Percentiles rank a stretch among this genome's conserved stretches.
These are phyloP conservation scores for Lordiphosa stackelbergi DNA, from an alignment of 1,140 invertebrate species.

Conservation along the genomic window DNA sequence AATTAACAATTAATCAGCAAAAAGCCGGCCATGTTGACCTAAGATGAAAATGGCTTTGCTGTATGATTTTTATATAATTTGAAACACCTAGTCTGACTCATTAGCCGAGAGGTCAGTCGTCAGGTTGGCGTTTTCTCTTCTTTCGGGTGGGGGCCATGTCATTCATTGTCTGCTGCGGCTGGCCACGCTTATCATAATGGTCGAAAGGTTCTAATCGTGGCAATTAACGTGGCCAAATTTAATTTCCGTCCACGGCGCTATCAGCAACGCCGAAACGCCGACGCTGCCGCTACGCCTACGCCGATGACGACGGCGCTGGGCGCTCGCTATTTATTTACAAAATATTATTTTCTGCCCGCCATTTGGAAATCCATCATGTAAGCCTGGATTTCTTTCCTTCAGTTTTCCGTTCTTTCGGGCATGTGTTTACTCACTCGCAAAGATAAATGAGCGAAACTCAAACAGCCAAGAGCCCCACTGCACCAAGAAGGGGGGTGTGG, in stretches of 20 bases:
- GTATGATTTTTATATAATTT: conserved; percentile 5
- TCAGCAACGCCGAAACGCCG: conserved; percentile 25
- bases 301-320: not conserved
- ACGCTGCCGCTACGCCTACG: conserved; percentile 12
- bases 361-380: conserved; percentile 70
- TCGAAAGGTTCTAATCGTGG: conserved; percentile 69
- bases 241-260: conserved; percentile 67
- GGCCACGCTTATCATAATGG: conserved; percentile 68
- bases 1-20: conserved; percentile 67
- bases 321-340: conserved; percentile 60
- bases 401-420: conserved; percentile 18
- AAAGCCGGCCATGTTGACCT: conserved; percentile 12
- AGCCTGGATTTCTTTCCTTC: conserved; percentile 49
- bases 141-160: conserved; percentile 15
- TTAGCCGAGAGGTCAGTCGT: conserved; percentile 22
- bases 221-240: conserved; percentile 74
- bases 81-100: conserved; percentile 10
- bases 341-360: conserved; percentile 60
- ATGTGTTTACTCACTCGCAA: conserved; percentile 44
- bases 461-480: conserved; percentile 1
- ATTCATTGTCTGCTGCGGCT: conserved; percentile 12
- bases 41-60: conserved; percentile 31
- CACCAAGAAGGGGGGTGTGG: not conserved
- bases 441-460: conserved; percentile 44
- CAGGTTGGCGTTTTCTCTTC: conserved; percentile 23